phyloP scores from a whole-genome alignment of 2,888 invertebrate species.

The Stegophylla sp. region DNA sequence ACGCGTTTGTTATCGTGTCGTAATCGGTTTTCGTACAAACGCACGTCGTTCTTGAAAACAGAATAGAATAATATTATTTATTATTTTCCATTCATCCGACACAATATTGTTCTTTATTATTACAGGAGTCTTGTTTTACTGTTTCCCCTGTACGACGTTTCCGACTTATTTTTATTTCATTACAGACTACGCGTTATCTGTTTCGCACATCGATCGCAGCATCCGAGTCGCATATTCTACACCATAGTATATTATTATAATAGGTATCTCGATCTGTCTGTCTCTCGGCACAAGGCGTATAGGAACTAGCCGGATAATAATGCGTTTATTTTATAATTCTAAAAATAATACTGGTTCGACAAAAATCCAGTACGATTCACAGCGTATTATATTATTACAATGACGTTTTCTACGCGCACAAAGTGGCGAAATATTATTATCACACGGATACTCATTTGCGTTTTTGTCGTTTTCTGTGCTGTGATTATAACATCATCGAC shows the following conservation, averaged over 20 bases:
- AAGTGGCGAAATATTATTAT: too few species aligned
- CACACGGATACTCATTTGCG: too few species aligned
- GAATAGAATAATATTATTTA: slow-evolving; percentile 53
- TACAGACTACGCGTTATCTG: slow-evolving; percentile 32
- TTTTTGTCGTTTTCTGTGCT: too few species aligned
- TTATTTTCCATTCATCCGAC: slow-evolving; percentile 48
- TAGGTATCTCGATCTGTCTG: too few species aligned
- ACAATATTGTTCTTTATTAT: slow-evolving; percentile 50
- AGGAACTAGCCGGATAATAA: too few species aligned
- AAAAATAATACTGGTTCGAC: too few species aligned
- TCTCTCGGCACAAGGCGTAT: too few species aligned
- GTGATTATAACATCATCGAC: too few species aligned
- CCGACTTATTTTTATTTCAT: slow-evolving; percentile 52
- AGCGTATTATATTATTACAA: too few species aligned
- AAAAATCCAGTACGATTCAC: too few species aligned
- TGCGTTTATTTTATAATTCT: too few species aligned
- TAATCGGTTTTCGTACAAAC: slow-evolving; percentile 31
- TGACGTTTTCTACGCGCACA: too few species aligned
- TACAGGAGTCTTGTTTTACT: slow-evolving; percentile 46
- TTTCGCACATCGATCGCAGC: slow-evolving; percentile 18
- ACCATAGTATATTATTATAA: background rate
- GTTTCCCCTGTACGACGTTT: slow-evolving; percentile 43
- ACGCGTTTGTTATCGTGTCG: slow-evolving; percentile 35
- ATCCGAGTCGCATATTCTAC: slow-evolving; percentile 4
- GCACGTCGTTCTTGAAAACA: slow-evolving; percentile 40